phyloP scores from a whole-genome alignment of 53 echinoderm and acorn worm genomes.

The Antedon mediterranea region DNA sequence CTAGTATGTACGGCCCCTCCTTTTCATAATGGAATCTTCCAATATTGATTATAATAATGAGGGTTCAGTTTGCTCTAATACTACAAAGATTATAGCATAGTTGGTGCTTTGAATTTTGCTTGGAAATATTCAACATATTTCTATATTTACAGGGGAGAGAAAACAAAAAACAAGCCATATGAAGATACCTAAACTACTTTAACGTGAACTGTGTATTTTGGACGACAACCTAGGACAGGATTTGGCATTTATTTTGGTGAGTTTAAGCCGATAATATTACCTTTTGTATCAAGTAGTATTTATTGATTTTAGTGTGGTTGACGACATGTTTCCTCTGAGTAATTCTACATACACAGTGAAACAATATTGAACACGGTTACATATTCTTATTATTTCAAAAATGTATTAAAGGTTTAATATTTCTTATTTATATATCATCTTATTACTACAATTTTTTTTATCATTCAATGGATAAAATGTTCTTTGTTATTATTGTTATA shows the following conservation, averaged over 20 bases:
- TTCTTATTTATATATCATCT: too few species aligned
- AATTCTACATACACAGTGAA: too few species aligned
- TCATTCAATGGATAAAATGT: too few species aligned
- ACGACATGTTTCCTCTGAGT: too few species aligned
- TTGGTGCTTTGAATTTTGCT: neutral
- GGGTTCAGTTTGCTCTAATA: neutral
- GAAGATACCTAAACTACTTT: neutral
- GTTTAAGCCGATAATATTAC: neutral
- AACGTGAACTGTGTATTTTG: neutral
- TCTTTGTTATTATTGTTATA: too few species aligned
- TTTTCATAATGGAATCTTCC: neutral
- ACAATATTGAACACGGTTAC: too few species aligned
- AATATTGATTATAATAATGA: slow-evolving; percentile 1
- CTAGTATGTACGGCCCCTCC: too few species aligned
- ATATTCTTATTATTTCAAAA: too few species aligned
- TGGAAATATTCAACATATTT: neutral
- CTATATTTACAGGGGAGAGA: neutral
- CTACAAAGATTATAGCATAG: neutral
- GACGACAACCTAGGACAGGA: neutral
- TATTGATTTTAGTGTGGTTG: neutral
- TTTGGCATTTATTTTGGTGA: neutral
- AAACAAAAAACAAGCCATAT: neutral
- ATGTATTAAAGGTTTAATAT: too few species aligned
- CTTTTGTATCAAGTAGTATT: neutral
- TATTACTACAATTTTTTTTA: too few species aligned